Conservation (phyloP, 1,140 invertebrate genomes). For the Babylonia areolata region DNA sequence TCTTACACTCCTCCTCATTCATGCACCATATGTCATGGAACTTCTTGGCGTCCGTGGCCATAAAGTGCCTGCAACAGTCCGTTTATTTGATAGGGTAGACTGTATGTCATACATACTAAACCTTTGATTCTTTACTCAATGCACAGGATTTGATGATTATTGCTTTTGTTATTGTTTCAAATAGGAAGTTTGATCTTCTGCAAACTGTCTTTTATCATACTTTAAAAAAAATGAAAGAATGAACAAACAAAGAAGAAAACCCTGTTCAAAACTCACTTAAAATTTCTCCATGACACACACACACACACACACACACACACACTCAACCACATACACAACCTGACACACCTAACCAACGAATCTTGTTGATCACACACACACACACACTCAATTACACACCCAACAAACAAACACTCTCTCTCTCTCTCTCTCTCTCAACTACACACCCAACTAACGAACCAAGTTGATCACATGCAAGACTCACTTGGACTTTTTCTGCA, state of each 20-base stretch:
- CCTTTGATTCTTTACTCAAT: no score
- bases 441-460: neutral
- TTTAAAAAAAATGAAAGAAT: no score
- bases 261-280: no score
- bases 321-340: constrained; percentile 16
- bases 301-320: constrained; percentile 13
- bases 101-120: no score
- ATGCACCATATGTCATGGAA: constrained; percentile 82
- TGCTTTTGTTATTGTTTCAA: no score
- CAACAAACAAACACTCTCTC: neutral
- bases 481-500: constrained; percentile 76
- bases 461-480: neutral
- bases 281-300: constrained; percentile 78
- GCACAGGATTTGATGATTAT: no score
- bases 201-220: no score
- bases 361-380: neutral
- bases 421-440: neutral
- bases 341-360: neutral
- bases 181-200: no score
- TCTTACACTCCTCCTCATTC: constrained; percentile 81
- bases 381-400: constrained; percentile 15
- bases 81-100: no score
- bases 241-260: no score
- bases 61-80: constrained; percentile 83
- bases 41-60: constrained; percentile 79